Percentiles rank a stretch among this genome's conserved stretches.
These are phyloP conservation scores for Caenorhabditis macrosperma DNA, from an alignment of 2,888 invertebrate species.

Conservation along the genomic window DNA sequence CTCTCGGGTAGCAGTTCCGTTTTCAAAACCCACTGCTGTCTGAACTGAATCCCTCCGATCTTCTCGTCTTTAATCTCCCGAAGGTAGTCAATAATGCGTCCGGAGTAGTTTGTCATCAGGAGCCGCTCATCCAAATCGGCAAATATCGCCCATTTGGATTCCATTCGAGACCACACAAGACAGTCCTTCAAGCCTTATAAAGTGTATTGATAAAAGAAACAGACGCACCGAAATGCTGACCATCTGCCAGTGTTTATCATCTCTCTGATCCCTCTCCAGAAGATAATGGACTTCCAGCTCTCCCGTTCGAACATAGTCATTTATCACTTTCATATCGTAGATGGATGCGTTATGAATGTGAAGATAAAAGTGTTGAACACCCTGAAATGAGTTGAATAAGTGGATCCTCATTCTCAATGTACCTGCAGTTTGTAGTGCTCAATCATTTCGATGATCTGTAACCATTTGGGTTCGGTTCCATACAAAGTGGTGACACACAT, in stretches of 20 bases:
- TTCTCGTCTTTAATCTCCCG: neutral
- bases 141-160: slow-evolving; percentile 44
- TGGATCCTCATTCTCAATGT: no score
- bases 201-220: no score
- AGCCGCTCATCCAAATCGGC: slow-evolving; percentile 47
- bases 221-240: slow-evolving; percentile 11
- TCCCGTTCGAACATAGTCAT: slow-evolving; percentile 46
- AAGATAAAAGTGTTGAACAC: slow-evolving; percentile 41
- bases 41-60: slow-evolving; percentile 28
- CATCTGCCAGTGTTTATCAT: slow-evolving; percentile 34
- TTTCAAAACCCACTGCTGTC: slow-evolving; percentile 54
- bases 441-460: slow-evolving; percentile 35
- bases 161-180: neutral
- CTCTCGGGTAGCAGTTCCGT: slow-evolving; percentile 31
- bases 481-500: slow-evolving; percentile 38
- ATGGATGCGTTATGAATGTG: slow-evolving; percentile 16
- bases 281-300: slow-evolving; percentile 36
- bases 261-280: slow-evolving; percentile 6
- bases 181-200: no score
- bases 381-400: neutral
- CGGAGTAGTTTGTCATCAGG: slow-evolving; percentile 36
- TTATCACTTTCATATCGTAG: slow-evolving; percentile 23
- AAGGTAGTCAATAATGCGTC: slow-evolving; percentile 31
- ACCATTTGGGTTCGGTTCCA: slow-evolving; percentile 48
- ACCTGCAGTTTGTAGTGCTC: slow-evolving; percentile 52